phyloP scores from a whole-genome alignment of 92 coral and sea anemone genomes.

The Siderastrea radians region DNA sequence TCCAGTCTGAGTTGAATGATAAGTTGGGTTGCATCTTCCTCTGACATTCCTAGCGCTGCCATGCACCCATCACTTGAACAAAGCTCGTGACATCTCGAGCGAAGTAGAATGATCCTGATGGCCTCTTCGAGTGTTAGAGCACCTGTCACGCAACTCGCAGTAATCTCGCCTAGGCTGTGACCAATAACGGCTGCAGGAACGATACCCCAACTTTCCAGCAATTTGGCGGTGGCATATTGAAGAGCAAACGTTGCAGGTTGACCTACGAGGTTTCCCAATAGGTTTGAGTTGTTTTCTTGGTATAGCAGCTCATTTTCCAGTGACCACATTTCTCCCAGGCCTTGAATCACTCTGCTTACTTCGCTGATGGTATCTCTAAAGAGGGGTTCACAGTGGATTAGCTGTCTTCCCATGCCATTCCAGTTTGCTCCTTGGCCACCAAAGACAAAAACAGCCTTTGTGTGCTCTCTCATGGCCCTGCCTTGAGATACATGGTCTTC shows the following conservation, averaged over 20 bases:
- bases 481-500: constrained; percentile 55
- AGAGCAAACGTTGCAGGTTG: constrained; percentile 86
- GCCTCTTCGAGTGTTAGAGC: constrained; percentile 78
- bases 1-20: constrained; percentile 46
- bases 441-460: constrained; percentile 77
- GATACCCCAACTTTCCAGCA: constrained; percentile 92
- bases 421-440: constrained; percentile 92
- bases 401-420: constrained; percentile 85
- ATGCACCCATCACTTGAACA: constrained; percentile 67
- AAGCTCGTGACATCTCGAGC: constrained; percentile 68
- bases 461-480: constrained; percentile 24
- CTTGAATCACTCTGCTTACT: constrained; percentile 58
- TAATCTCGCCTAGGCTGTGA: constrained; percentile 90
- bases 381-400: constrained; percentile 75
- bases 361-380: constrained; percentile 61
- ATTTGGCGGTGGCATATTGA: constrained; percentile 77
- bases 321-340: constrained; percentile 79
- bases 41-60: constrained; percentile 78
- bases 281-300: constrained; percentile 26
- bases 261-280: constrained; percentile 67
- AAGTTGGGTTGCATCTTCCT: constrained; percentile 47
- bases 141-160: constrained; percentile 82
- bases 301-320: constrained; percentile 65
- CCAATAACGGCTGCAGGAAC: constrained; percentile 89
- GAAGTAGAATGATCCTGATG: constrained; percentile 62